A percentile compares a stretch with the other conserved stretches of the same genome.
phyloP scores from a whole-genome alignment of 2,888 invertebrate genomes.

The Perizoma affinitatum region DNA sequence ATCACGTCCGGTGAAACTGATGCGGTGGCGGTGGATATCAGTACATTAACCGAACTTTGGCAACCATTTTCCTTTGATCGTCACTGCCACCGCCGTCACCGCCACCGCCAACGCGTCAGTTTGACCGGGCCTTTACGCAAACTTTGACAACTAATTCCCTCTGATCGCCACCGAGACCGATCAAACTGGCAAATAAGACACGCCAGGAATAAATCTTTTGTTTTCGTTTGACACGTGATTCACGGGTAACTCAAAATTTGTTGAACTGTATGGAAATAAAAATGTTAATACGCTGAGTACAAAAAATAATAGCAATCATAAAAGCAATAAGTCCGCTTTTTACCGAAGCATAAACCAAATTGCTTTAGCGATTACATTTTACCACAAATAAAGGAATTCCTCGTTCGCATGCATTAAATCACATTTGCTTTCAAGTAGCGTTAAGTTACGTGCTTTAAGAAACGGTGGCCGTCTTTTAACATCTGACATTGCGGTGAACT shows the following conservation, averaged over 20 bases:
- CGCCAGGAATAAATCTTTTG: too few relatives aligned
- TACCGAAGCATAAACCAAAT: constrained; percentile 23
- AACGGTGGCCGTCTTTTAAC: background rate
- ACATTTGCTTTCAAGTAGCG: constrained; percentile 47
- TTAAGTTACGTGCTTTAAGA: constrained; percentile 6
- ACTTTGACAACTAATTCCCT: too few relatives aligned
- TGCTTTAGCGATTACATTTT: constrained; percentile 23
- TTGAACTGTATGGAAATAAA: constrained; percentile 12
- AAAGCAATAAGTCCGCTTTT: constrained; percentile 16
- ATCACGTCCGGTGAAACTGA: too few relatives aligned
- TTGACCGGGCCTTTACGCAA: too few relatives aligned
- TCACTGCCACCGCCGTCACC: too few relatives aligned
- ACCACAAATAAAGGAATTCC: constrained; percentile 31
- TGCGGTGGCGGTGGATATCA: too few relatives aligned
- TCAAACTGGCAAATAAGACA: too few relatives aligned
- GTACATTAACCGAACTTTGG: too few relatives aligned
- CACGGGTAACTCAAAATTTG: constrained; percentile 4
- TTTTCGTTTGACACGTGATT: background rate
- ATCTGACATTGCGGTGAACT: too few relatives aligned
- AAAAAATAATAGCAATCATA: background rate
- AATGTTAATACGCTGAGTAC: constrained; percentile 9
- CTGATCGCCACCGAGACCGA: too few relatives aligned
- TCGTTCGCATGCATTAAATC: constrained; percentile 41
- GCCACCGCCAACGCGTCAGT: too few relatives aligned
- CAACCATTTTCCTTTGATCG: too few relatives aligned